Conservation (phyloP, 2,888 invertebrate genomes). For the Callyntrura sp. region DNA sequence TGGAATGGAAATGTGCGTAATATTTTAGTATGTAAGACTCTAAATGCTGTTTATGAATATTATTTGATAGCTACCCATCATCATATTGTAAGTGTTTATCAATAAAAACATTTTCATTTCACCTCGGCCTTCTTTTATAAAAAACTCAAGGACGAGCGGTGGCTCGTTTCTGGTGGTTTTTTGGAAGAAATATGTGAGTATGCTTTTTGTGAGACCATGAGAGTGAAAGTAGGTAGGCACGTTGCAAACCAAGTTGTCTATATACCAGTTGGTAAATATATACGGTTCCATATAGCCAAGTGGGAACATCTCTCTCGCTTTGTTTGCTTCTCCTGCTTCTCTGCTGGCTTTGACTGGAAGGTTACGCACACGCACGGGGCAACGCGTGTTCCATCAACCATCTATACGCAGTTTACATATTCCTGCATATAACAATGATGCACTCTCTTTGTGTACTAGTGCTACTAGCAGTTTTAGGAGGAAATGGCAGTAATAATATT, state of each 20-base stretch:
- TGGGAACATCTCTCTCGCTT: conserved; percentile 4
- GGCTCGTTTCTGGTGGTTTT: conserved; percentile 72
- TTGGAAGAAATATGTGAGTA: neutral
- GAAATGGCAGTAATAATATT: conserved; percentile 17
- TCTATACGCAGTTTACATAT: neutral
- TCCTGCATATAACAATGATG: conserved; percentile 6
- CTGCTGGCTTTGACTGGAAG: conserved; percentile 46
- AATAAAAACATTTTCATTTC: conserved; percentile 42
- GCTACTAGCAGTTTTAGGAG: neutral
- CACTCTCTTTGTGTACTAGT: neutral
- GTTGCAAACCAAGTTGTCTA: conserved; percentile 66
- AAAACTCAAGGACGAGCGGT: conserved; percentile 72
- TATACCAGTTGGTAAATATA: conserved; percentile 10
- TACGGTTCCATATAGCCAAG: neutral
- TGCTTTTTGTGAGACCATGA: conserved; percentile 70
- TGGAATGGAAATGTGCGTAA: neutral
- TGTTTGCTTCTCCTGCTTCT: neutral
- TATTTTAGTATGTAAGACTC: neutral
- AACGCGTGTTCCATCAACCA: conserved; percentile 67
- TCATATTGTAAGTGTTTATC: conserved; percentile 11
- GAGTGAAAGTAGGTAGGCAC: conserved; percentile 75
- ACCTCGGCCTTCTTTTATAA: conserved; percentile 75
- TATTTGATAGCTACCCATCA: neutral
- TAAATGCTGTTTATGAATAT: neutral
- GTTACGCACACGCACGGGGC: conserved; percentile 64